Evolutionary conservation across 2,113 vertebrate species (phyloP).

Genomic region (Gnathonemus longibarbis): DNA sequence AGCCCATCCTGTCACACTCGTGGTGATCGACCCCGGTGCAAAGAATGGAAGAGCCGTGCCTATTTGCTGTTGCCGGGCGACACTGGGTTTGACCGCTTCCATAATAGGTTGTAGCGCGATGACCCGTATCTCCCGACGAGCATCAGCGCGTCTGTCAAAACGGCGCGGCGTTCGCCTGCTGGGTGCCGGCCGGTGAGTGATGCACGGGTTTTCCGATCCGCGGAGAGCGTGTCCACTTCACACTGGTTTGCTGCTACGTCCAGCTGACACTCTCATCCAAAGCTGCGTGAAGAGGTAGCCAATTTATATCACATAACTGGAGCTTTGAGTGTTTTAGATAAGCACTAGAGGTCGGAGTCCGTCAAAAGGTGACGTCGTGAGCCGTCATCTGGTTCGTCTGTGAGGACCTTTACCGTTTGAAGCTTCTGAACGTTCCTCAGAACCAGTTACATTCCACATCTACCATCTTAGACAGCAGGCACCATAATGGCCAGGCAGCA

Average conservation of each 20-base stretch:
- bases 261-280: background rate
- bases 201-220: background rate
- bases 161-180: background rate
- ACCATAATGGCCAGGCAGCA: background rate
- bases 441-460: background rate
- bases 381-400: background rate
- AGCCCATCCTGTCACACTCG: background rate
- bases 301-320: background rate
- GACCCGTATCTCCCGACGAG: background rate
- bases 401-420: background rate
- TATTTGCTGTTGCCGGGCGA: background rate
- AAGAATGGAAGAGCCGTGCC: background rate
- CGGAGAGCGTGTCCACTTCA: background rate
- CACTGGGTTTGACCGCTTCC: background rate
- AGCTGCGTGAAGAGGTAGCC: background rate
- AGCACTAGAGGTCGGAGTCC: background rate
- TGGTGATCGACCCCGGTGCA: background rate
- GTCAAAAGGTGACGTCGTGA: background rate
- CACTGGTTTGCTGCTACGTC: background rate
- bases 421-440: background rate
- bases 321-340: background rate
- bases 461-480: background rate
- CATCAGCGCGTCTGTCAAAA: constrained; percentile 9
- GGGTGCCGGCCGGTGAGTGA: background rate
- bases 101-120: constrained; percentile 10